A percentile compares a stretch with the other conserved stretches of the same genome.
Evolutionary conservation across 2,797 vertebrate genomes (phyloP).

Genomic region (Paramormyrops hopkinsi): DNA sequence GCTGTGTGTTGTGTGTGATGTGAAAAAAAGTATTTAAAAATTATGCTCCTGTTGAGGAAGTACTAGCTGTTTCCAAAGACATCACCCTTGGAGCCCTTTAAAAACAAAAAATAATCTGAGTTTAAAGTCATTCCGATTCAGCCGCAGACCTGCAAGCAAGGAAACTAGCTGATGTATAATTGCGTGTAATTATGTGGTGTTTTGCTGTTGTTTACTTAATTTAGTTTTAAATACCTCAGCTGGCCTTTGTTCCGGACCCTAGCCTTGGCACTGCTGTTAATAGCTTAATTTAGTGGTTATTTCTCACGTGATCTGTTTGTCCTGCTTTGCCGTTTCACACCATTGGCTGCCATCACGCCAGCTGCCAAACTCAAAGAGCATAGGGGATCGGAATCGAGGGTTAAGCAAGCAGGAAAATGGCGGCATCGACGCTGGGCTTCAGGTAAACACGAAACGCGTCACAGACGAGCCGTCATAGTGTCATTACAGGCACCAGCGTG

Average conservation of each 20-base stretch:
- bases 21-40: background rate
- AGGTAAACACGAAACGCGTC: background rate
- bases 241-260: background rate
- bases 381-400: background rate
- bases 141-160: background rate
- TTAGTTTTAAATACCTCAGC: slow-evolving; percentile 14
- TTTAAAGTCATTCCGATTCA: background rate
- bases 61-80: background rate
- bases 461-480: background rate
- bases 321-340: background rate
- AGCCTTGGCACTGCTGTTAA: background rate
- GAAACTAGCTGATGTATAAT: slow-evolving; percentile 3
- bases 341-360: background rate
- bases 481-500: background rate
- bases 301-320: slow-evolving; percentile 18
- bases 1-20: background rate
- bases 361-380: background rate
- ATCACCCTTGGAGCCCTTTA: background rate
- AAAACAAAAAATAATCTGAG: background rate
- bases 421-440: background rate
- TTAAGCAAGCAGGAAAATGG: background rate
- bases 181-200: background rate
- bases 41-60: background rate
- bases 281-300: slow-evolving; percentile 11
- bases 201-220: background rate